These are phyloP conservation scores for Melopsittacus undulatus DNA, from an alignment of 2,797 vertebrate genomes.

Conservation along the genomic window DNA sequence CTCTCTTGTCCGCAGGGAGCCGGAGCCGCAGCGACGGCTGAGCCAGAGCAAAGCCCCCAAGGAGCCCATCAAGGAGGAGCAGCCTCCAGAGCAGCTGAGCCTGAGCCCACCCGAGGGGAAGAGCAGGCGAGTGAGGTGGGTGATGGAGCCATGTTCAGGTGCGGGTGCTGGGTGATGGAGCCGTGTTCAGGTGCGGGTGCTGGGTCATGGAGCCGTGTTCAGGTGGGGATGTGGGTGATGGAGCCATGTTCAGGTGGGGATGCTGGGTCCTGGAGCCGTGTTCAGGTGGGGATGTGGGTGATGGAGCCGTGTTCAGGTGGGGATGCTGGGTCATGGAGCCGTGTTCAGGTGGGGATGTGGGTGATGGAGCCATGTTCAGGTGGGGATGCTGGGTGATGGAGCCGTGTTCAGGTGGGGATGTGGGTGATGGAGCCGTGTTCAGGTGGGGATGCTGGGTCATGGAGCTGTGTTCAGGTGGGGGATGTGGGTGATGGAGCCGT, in stretches of 20 bases:
- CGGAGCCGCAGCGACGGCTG: background rate
- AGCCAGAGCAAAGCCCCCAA: background rate
- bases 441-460: accelerated
- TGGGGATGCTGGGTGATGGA: background rate
- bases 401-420: no score
- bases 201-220: accelerated
- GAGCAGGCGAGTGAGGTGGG: background rate
- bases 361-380: accelerated
- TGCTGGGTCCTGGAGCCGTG: accelerated
- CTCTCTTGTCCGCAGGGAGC: background rate
- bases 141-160: accelerated
- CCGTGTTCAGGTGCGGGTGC: accelerated
- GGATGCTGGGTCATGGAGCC: accelerated
- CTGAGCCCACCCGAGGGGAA: background rate
- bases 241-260: accelerated
- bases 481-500: accelerated
- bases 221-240: accelerated
- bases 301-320: accelerated
- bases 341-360: accelerated
- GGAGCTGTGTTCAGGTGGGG: accelerated
- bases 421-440: accelerated
- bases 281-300: accelerated
- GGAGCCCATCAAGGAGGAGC: background rate
- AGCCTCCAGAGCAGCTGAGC: accelerated
- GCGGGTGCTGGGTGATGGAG: accelerated